A percentile compares a stretch with the other conserved stretches of the same genome.
These are phyloP conservation scores for Euglossa dilemma DNA, from an alignment of 1,140 invertebrate species.

Conservation along the genomic window DNA sequence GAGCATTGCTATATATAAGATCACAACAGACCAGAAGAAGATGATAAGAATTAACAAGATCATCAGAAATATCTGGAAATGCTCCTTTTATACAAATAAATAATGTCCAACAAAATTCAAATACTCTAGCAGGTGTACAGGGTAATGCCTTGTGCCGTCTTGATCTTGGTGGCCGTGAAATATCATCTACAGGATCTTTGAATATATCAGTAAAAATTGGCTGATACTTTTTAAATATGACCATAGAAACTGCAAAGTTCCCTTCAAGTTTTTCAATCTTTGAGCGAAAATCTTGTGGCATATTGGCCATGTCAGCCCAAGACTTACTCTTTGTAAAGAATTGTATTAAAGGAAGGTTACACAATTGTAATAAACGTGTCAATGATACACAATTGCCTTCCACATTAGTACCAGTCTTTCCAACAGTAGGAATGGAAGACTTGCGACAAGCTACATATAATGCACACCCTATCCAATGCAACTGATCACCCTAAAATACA, in stretches of 20 bases:
- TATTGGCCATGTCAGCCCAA: conserved; percentile 97
- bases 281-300: conserved; percentile 91
- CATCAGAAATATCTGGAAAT: conserved; percentile 91
- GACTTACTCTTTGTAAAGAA: conserved; percentile 98
- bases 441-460: conserved; percentile 95
- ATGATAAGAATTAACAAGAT: conserved; percentile 97
- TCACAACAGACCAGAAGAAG: conserved; percentile 95
- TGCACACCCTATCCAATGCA: conserved; percentile 97
- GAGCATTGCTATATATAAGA: conserved; percentile 93
- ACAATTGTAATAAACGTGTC: conserved; percentile 92
- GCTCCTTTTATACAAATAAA: conserved; percentile 96
- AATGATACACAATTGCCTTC: conserved; percentile 97
- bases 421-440: conserved; percentile 91
- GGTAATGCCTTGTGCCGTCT: conserved; percentile 88
- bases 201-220: conserved; percentile 94
- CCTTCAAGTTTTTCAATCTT: conserved; percentile 94
- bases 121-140: conserved; percentile 91
- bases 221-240: conserved; percentile 96
- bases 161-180: conserved; percentile 83
- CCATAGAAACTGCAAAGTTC: conserved; percentile 97
- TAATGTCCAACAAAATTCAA: conserved; percentile 96
- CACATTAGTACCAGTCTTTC: conserved; percentile 86
- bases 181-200: conserved; percentile 85
- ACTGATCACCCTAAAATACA: conserved; percentile 90
- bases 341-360: conserved; percentile 95